Percentiles rank a stretch among this genome's conserved stretches.
Conservation (phyloP, 1,140 invertebrate genomes). For the Papilio helenus region DNA sequence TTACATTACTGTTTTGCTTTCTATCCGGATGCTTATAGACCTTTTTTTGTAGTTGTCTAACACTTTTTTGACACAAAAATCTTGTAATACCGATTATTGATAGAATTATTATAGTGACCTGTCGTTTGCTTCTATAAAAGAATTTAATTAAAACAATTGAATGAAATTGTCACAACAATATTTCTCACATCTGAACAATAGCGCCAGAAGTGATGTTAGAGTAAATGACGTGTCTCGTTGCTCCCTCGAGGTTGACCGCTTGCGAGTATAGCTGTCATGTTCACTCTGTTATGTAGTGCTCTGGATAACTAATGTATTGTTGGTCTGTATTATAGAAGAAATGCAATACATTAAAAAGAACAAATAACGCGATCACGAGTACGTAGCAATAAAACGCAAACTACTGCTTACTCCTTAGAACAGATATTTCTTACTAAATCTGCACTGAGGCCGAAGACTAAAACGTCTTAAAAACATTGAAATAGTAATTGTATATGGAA, state of each 20-base stretch:
- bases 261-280: neutral
- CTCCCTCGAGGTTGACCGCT: constrained; percentile 2
- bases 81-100: too few species aligned
- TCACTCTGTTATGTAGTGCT: constrained; percentile 1
- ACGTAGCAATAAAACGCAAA: too few species aligned
- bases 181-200: neutral
- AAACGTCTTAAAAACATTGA: too few species aligned
- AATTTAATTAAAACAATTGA: neutral
- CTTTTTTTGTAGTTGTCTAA: neutral
- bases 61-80: neutral
- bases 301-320: constrained; percentile 9
- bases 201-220: neutral
- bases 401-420: too few species aligned
- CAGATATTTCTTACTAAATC: too few species aligned
- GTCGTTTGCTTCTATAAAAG: too few species aligned
- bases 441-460: too few species aligned
- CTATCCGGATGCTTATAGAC: neutral
- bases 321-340: neutral
- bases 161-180: neutral
- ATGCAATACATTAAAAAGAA: neutral
- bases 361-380: neutral
- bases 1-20: neutral
- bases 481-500: too few species aligned
- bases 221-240: neutral
- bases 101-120: too few species aligned